Base-by-base conservation (phyloP, 2,113 vertebrate genomes). In the Tylochromis polylepis region DNA sequence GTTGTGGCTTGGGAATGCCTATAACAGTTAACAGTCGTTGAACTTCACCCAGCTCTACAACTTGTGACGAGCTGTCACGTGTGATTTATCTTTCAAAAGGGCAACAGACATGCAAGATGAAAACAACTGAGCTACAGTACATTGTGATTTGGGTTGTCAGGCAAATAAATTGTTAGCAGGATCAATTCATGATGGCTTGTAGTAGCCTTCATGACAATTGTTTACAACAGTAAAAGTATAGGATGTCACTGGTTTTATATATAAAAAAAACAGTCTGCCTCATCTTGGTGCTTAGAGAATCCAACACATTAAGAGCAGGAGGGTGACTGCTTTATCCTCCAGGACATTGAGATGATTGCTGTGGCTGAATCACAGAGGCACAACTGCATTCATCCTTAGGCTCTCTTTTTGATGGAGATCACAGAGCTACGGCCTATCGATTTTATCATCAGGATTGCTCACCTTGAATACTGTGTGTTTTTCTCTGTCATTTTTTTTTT, bases 341-440 rank as follows among this genome's bases (percentile, higher is more conserved):
- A 59, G 92, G 90, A 92, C 88, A 91, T 43, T 84, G 20, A 90
- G 86, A 92, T 92, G 88, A 89, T 87, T 88, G 81, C 67, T 91
- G 84, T 80, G 85, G 87, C 59, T 90, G 89, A 94, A 87, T 90
- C 85, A 87, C 85, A 55, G 57, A 38, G 75, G 27, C 65, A 67
- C 86, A 53, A 78, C 85, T 79, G 53, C 84, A 92, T 92, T 92
- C 85, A 94, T 90, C 85, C 82, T 62, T 16, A 79, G 82, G 78
- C 79, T 80, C 56, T 62, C 81, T 87, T 89, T 92, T 89, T 93
- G 86, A 95, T 88, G 84, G 91, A 94, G 90, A 91, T 88, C 84
- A 91, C 88, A 89, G 89, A 11, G 59, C 81, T 27, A 79, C 18
- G 16, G 90, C 88, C 88, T 92, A 93, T 93, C 85, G 86, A 94